Conservation (phyloP, 2,888 invertebrate species). For the Stenoptilia bipunctidactyla region DNA sequence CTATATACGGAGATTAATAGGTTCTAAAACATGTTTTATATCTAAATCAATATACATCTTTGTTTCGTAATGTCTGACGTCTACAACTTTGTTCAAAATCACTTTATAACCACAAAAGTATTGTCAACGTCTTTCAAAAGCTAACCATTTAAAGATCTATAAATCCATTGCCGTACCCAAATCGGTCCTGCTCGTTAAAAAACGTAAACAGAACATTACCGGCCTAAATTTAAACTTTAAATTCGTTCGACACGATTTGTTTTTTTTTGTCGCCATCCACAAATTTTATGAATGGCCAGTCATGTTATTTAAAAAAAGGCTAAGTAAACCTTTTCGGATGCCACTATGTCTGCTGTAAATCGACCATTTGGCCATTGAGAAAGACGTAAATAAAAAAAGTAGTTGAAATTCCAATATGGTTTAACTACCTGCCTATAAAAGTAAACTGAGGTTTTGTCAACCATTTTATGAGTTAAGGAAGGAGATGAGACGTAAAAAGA, state of each 20-base stretch:
- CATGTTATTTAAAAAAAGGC: conserved; percentile 36
- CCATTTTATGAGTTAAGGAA: background rate
- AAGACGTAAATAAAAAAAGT: conserved; percentile 36
- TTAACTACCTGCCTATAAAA: conserved; percentile 32
- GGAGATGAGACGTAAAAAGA: background rate
- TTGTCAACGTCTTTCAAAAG: no score
- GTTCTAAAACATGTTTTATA: no score
- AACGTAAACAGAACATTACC: background rate
- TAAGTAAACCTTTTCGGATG: conserved; percentile 41
- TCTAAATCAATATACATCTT: no score
- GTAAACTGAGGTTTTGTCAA: background rate
- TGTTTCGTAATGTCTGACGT: no score
- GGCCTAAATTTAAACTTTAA: background rate
- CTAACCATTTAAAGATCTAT: no score
- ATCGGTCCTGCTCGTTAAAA: no score
- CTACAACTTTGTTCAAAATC: no score
- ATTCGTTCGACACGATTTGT: background rate
- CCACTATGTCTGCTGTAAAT: conserved; percentile 62
- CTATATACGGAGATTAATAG: no score
- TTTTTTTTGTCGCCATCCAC: background rate
- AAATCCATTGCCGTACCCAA: no score
- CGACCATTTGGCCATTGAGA: conserved; percentile 41
- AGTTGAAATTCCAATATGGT: conserved; percentile 31
- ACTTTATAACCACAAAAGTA: no score
- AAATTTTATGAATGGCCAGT: conserved; percentile 47